phyloP scores from a whole-genome alignment of 2,888 invertebrate genomes.

The Sphecodes monilicornis region DNA sequence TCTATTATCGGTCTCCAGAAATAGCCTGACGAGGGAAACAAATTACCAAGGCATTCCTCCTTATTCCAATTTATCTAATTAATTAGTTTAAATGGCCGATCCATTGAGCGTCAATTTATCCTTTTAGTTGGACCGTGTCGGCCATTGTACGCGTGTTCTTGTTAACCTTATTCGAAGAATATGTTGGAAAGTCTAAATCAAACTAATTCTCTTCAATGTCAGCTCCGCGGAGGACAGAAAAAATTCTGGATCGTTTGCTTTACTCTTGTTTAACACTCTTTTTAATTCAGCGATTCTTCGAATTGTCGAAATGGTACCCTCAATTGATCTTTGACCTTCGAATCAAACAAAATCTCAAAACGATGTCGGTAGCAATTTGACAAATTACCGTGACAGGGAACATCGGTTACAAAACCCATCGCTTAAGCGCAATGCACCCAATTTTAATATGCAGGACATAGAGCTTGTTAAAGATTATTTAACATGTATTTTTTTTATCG shows the following conservation, averaged over 20 bases:
- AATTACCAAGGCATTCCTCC: background rate
- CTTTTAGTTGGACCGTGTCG: background rate
- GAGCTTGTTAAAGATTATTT: no score
- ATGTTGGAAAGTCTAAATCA: background rate
- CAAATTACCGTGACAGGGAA: background rate
- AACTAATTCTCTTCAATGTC: background rate
- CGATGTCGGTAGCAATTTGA: background rate
- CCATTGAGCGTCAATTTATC: background rate
- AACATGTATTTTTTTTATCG: no score
- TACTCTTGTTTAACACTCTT: background rate
- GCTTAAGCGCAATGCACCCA: no score
- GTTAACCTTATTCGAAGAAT: conserved; percentile 6
- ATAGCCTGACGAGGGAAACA: conserved; percentile 1
- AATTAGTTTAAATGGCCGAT: background rate
- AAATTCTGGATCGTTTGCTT: background rate
- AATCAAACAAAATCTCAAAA: background rate
- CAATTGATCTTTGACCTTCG: background rate
- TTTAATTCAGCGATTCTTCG: background rate
- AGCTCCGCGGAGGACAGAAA: background rate
- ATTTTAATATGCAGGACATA: no score
- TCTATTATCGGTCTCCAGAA: background rate
- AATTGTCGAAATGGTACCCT: background rate
- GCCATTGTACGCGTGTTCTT: background rate
- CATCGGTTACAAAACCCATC: no score
- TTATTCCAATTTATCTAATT: conserved; percentile 4